Evolutionary conservation across 2,888 invertebrate species (phyloP), one percentile per base, ranked within the genome.

Genomic region (Didymodactylos carnosus): DNA sequence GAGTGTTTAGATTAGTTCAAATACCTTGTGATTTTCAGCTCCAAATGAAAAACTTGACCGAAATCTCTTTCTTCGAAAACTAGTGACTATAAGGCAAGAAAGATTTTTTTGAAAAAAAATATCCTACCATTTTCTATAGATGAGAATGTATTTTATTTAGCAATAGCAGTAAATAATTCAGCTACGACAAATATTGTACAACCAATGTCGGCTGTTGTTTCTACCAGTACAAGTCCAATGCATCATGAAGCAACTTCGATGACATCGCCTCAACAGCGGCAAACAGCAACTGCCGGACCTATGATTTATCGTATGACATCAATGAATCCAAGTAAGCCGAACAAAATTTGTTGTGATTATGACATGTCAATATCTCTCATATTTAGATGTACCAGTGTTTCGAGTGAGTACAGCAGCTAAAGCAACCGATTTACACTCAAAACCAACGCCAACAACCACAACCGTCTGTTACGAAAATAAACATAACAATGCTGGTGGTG

Each of bases 251-350:
- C 35, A 62, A 19, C 35, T 8, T 27, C 62, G n/a, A 62, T 62
- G 62, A 3, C 62, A 27, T 19, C 29, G 29, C 35, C 35, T 62
- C 62, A 62, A 62, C 62, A 35, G 35, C 62, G 62, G 11, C 29
- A 29, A 35, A 2, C 29, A 35, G 19, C 62, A 62, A 35, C 62
- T 35, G 35, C 29, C 35, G 62, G 62, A 8, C 62, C 62, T 11
- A 62, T 62, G 62, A 62, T 62, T n/a, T 62, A 62, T 35, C 62
- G 62, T 35, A 62, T 62, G 62, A 62, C 62, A 62, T 62, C 62
- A 3, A n/a, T 62, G 6, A 62, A 62, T 62, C 35, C 62, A 8
- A 62, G 62, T 62, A 62, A n/a, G 35, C 35, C 35, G 27, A 6
- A 4, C 19, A 25, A 1, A 11, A 27, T 5, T 3, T 3, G 4